A percentile compares a stretch with the other conserved stretches of the same genome.
Evolutionary conservation across 2,113 vertebrate species (phyloP).

Genomic region (Halcyon senegalensis): DNA sequence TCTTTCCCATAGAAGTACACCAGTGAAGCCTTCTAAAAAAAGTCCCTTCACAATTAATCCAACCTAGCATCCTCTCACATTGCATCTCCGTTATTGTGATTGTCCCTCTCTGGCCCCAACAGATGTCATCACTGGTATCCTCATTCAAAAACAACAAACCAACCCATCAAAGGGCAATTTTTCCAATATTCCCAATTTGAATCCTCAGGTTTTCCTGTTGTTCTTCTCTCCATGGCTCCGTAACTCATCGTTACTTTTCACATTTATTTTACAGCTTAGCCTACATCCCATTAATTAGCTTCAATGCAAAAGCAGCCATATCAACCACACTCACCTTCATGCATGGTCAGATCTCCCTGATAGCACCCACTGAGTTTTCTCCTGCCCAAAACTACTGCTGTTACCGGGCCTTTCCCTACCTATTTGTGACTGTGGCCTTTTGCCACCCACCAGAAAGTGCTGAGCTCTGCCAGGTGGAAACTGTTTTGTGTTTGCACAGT

Average conservation of each 20-base stretch:
- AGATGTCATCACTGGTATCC: neutral
- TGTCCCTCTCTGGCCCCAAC: neutral
- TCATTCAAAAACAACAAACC: neutral
- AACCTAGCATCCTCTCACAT: neutral
- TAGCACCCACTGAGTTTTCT: neutral
- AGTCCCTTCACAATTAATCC: neutral
- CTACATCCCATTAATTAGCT: neutral
- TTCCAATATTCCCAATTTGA: neutral
- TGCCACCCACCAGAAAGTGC: neutral
- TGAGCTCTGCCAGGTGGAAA: neutral
- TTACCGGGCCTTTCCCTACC: neutral
- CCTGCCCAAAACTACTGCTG: neutral
- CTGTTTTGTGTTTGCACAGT: neutral
- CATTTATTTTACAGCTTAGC: neutral
- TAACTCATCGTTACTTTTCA: neutral
- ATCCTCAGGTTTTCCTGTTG: neutral
- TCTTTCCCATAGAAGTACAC: neutral
- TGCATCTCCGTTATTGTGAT: neutral
- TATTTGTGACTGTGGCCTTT: neutral
- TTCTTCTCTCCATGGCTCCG: neutral
- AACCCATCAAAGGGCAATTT: neutral
- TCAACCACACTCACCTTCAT: neutral
- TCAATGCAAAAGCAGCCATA: neutral
- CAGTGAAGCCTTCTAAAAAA: neutral
- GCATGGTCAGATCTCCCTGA: neutral